Evolutionary conservation across 2,113 vertebrate species (phyloP).

Genomic region (Prunella himalayana): DNA sequence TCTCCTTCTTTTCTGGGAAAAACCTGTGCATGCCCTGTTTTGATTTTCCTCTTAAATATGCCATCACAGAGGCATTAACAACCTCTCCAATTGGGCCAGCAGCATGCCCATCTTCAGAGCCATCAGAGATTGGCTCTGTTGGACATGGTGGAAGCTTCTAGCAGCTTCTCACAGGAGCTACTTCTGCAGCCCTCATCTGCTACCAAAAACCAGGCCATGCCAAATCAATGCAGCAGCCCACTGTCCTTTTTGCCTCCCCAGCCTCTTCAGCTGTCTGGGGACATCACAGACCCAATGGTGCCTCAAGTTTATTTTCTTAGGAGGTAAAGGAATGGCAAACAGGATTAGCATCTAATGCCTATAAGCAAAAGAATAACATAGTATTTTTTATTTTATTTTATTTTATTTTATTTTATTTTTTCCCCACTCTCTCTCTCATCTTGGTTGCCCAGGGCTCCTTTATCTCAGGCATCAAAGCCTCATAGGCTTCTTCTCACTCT

Average conservation of each 20-base stretch:
- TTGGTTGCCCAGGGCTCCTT: not conserved
- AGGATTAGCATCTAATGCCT: not conserved
- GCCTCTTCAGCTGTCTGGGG: not conserved
- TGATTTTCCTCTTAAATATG: not conserved
- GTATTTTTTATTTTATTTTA: not conserved
- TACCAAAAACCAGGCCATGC: not conserved
- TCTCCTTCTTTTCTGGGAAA: not conserved
- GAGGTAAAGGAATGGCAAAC: not conserved
- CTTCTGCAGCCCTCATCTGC: rapidly evolving
- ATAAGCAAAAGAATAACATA: not conserved
- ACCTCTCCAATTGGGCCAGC: not conserved
- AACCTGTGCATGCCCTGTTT: not conserved
- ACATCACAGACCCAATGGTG: not conserved
- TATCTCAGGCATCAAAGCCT: not conserved
- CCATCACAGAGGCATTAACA: not conserved
- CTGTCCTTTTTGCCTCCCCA: not conserved
- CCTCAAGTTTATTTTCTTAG: not conserved
- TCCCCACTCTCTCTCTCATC: not conserved
- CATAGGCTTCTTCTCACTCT: not conserved
- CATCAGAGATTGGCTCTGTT: not conserved
- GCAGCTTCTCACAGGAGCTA: too few relatives aligned
- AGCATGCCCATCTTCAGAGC: not conserved
- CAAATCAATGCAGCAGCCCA: not conserved
- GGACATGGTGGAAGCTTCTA: not conserved
- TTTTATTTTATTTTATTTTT: not conserved